Evolutionary conservation across 2,797 vertebrate genomes (phyloP), one percentile per base, ranked within the genome.

Genomic region (Sus cebifrons): DNA sequence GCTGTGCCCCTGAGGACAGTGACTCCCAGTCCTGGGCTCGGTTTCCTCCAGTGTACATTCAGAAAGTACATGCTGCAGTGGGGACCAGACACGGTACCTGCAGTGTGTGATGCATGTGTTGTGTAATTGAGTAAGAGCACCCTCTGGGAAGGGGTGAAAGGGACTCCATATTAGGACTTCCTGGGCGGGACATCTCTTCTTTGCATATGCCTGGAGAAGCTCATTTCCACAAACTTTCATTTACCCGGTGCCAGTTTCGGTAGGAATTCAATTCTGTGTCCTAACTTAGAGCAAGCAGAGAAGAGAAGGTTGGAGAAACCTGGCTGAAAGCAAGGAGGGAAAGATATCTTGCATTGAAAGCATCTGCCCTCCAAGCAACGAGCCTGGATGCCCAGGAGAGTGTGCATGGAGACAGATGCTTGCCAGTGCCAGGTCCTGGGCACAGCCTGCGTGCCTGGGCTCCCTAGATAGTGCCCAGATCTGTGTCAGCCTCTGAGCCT

Each of bases 321-420:
- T 32, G 40, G 4, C 0, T 0, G n/a, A 60, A 58, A 81, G 23
- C 74, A 64, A 77, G n/a, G 62, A 25, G 17, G 6, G 29, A 12
- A 67, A 71, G 40, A 18, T 2, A 23, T 65, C 74, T 70, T 23
- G 60, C 2, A 6, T 52, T 29, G 23, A 27, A 84, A 17, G 10
- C 23, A n/a, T 0, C 52, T 74, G 67, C 27, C 83, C 86, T 65
- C 32, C 1, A 0, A 20, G 0, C 2, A 58, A 49, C 15, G n/a
- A n/a, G 4, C 64, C 73, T 12, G 21, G 32, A 23, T 14, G 13
- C 40, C 21, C 27, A 5, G 21, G 29, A 67, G 20, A 58, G 14
- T 0, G 0, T 27, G 77, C 52, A 4, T 12, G 0, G 25, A n/a
- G 25, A 11, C 11, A n/a, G 74, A 11, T 0, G 9, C 17, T 20